Base-by-base conservation (phyloP, 1,140 invertebrate genomes). In the Drosophila orena region DNA sequence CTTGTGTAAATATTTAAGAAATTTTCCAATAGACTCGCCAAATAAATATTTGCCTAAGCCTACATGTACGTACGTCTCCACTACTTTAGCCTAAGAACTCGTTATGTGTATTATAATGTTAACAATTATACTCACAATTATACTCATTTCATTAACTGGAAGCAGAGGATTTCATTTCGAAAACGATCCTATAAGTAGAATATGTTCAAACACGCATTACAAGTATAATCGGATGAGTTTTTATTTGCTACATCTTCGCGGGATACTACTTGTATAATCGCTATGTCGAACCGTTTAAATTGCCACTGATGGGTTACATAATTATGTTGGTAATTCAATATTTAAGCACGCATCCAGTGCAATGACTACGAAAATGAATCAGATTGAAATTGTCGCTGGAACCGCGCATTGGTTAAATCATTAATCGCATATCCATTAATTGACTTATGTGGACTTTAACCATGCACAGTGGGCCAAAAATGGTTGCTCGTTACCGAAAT, bases 1-100 rank as follows among this genome's bases (percentile, higher is more conserved):
- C 46, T 75, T 73, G 37, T 85, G 78, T 81, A 88, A 66, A 85
- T 85, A 85, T 75, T 69, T 73, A 50, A 62, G 73, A 78, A 77
- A 77, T 69, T 77, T 59, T 60, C 50, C 65, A 71, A 77, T 76
- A 43, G 61, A 74, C 71, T 74, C 71, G 54, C 71, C 60, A 75
- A 75, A 75, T 65, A 38, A 66, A 65, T 53, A 76, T 40, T 75
- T 66, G 50, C 69, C 40, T 62, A 62, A 62, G 50, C 70, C 20
- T 15, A 53, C 38, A 54, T 72, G 24, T 38, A 22, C 10, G 24
- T 65, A 38, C 11, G 30, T 30, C 15, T 73, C 4, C 22, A n/a
- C 40, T 38, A 27, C 30, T 38, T 53, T 50, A 49, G 56, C 14
- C 38, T 11, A 58, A 58, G 35, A 35, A 58, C 30, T 57, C 22